These are phyloP conservation scores for Rhombomys opimus DNA, from an alignment of 2,113 vertebrate genomes.

Conservation along the genomic window DNA sequence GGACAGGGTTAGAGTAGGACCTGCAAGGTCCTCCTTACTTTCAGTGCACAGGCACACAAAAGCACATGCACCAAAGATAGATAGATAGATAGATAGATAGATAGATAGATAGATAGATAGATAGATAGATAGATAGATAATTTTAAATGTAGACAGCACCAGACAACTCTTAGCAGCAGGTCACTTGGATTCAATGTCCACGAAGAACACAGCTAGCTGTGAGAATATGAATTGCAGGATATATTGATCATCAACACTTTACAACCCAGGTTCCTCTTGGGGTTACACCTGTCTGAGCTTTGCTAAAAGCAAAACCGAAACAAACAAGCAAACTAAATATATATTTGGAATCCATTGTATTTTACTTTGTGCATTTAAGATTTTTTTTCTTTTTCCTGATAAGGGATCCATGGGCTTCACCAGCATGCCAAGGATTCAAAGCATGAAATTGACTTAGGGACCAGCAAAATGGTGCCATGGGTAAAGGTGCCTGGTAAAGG, in stretches of 20 bases:
- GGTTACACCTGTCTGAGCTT: neutral
- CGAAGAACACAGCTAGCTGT: neutral
- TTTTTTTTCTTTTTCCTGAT: neutral
- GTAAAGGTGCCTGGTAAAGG: neutral
- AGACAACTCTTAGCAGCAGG: neutral
- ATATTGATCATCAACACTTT: slow-evolving; percentile 49
- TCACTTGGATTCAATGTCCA: neutral
- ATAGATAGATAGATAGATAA: too few relatives aligned
- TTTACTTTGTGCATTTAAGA: slow-evolving; percentile 21
- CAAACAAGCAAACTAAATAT: neutral
- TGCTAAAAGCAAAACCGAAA: too few relatives aligned
- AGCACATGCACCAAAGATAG: neutral
- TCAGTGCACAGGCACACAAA: too few relatives aligned
- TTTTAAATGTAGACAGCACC: neutral
- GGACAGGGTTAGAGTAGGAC: neutral
- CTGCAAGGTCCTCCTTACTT: neutral
- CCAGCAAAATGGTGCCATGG: neutral
- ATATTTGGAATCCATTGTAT: neutral
- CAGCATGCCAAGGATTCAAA: neutral
- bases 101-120: too few relatives aligned
- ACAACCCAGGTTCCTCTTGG: slow-evolving; percentile 58
- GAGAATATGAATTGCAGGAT: neutral
- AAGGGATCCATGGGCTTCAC: neutral
- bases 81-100: neutral
- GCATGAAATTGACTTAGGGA: neutral